Conservation (phyloP, 1,140 invertebrate genomes). For the Cherax destructor region DNA sequence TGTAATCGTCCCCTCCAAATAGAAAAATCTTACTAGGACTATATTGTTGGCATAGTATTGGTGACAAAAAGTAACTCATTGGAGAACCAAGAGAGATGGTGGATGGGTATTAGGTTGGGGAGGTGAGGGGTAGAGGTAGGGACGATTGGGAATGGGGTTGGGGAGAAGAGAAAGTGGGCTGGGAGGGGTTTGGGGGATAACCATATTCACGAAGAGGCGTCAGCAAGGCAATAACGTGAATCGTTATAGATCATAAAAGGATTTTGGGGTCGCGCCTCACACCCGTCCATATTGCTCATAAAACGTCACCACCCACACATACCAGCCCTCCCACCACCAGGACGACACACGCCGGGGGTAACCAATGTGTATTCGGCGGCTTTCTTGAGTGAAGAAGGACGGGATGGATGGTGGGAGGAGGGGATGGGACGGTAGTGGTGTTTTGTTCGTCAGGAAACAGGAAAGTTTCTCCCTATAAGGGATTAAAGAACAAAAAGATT, state of each 20-base stretch:
- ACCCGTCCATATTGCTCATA: constrained; percentile 60
- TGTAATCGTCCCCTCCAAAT: too few relatives aligned
- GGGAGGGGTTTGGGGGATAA: not conserved
- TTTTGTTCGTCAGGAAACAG: too few relatives aligned
- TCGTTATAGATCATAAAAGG: constrained; percentile 66
- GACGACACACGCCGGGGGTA: not conserved
- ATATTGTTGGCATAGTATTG: constrained; percentile 13
- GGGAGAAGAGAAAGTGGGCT: too few relatives aligned
- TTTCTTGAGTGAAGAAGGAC: not conserved
- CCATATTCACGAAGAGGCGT: constrained; percentile 32
- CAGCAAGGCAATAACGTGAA: constrained; percentile 50
- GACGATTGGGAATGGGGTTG: too few relatives aligned
- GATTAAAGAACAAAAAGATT: too few relatives aligned
- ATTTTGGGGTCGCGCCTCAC: constrained; percentile 31
- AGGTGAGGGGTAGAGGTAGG: too few relatives aligned
- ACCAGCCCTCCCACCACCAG: not conserved
- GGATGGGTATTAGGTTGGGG: too few relatives aligned
- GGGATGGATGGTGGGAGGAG: too few relatives aligned
- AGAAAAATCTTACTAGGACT: not conserved
- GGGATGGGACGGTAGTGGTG: too few relatives aligned
- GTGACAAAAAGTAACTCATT: not conserved
- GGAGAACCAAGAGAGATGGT: too few relatives aligned
- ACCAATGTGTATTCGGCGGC: not conserved
- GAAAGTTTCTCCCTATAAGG: too few relatives aligned
- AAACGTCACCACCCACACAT: constrained; percentile 11